Evolutionary conservation across 2,888 invertebrate genomes (phyloP).

Genomic region (Andrena chrysosceles): DNA sequence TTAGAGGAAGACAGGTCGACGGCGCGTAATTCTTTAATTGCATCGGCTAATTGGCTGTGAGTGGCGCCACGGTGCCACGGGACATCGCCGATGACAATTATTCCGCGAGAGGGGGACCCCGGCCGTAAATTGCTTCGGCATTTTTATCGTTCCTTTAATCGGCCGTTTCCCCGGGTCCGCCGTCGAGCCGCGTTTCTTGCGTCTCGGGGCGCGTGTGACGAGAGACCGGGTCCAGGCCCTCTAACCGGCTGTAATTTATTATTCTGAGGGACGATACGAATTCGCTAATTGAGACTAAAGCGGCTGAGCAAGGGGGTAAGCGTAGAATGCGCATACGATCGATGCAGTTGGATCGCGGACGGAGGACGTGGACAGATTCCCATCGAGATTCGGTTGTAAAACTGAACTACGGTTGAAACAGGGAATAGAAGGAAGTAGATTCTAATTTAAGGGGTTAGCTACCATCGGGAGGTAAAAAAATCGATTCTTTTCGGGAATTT

Average conservation of each 20-base stretch:
- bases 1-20: slow-evolving; percentile 47
- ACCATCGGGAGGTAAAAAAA: too few species aligned
- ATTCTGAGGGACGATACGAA: slow-evolving; percentile 48
- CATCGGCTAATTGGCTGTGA: slow-evolving; percentile 83
- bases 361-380: too few species aligned
- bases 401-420: too few species aligned
- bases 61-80: slow-evolving; percentile 81
- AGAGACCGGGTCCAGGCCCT: slow-evolving; percentile 8
- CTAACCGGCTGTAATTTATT: slow-evolving; percentile 52
- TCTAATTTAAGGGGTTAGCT: too few species aligned
- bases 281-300: slow-evolving; percentile 50
- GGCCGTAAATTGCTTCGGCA: slow-evolving; percentile 68
- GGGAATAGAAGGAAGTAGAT: too few species aligned
- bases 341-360: neutral
- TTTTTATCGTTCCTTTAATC: slow-evolving; percentile 66
- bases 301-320: neutral
- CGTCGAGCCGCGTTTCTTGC: slow-evolving; percentile 37
- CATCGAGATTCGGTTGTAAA: too few species aligned
- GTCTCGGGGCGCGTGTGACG: slow-evolving; percentile 27
- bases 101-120: slow-evolving; percentile 59
- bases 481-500: too few species aligned
- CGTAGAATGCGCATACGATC: neutral
- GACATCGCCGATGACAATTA: slow-evolving; percentile 76
- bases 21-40: slow-evolving; percentile 79
- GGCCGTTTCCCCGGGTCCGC: slow-evolving; percentile 49